phyloP scores from a whole-genome alignment of 2,113 vertebrate genomes.

The Ariopsis seemanni region DNA sequence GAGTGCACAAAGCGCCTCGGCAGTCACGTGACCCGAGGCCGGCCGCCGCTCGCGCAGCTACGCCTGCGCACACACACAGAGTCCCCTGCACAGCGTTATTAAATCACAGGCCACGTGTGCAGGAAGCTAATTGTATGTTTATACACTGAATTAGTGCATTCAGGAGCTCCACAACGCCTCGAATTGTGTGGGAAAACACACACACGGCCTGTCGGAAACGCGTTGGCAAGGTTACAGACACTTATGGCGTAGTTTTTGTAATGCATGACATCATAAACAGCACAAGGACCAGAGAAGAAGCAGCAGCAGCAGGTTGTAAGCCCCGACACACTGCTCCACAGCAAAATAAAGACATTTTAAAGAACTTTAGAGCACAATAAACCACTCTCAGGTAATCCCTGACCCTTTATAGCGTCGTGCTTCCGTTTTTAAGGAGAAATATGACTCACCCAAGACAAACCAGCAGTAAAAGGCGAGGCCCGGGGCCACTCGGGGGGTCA shows the following conservation, averaged over 20 bases:
- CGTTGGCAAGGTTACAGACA: slow-evolving; percentile 13
- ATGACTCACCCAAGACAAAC: slow-evolving; percentile 65
- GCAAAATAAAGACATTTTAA: neutral
- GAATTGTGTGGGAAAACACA: neutral
- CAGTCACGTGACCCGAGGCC: slow-evolving; percentile 52
- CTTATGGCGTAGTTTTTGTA: slow-evolving; percentile 33
- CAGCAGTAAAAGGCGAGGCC: slow-evolving; percentile 48
- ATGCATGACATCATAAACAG: neutral
- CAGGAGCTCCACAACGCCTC: neutral
- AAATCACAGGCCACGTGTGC: neutral
- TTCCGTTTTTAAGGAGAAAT: neutral
- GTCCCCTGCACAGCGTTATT: neutral
- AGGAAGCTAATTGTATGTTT: neutral
- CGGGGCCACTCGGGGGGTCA: slow-evolving; percentile 51
- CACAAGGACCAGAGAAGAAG: neutral
- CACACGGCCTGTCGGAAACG: neutral
- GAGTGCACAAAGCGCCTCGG: slow-evolving; percentile 36
- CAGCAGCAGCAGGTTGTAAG: too few species aligned
- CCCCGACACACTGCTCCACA: neutral
- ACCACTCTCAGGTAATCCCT: neutral
- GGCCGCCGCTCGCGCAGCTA: neutral
- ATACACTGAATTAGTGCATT: neutral
- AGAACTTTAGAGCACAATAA: neutral
- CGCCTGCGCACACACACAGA: neutral
- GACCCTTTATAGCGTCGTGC: neutral